Evolutionary conservation across 2,113 vertebrate species (phyloP), one percentile per base, ranked within the genome.

Genomic region (Lophochroa leadbeateri): DNA sequence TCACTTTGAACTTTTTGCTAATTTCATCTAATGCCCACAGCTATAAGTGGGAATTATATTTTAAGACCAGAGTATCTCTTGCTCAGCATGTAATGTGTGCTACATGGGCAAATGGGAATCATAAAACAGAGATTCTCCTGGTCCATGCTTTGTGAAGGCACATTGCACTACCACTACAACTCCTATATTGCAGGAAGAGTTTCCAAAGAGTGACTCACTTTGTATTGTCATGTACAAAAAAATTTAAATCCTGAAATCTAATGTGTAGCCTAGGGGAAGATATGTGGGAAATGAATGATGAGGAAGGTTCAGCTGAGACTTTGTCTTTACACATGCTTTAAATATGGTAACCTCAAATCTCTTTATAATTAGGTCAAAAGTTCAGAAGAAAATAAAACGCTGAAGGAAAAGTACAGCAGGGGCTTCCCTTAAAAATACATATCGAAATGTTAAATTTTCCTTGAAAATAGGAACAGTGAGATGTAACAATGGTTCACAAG

Each of bases 1-100:
- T 86, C 82, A 33, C 77, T 75, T 89, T 96, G 60, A 96, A 82
- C 16, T 94, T 82, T n/a, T 77, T 71, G 50, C 60, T 91, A 75
- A 95, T 91, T 95, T 82, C 27, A 44, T 82, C 67, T 76, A 92
- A 89, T 89, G 44, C 37, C 57, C 44, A 68, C 44, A 72, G 61
- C 55, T 75, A 0, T 33, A 70, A 70, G 37, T 89, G 44, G 46
- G 35, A 88, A 60, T 78, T 70, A 19, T 11, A 35, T 60, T 94
- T 88, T 57, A 91, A 94, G 46, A 83, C 64, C 35, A 57, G 76
- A 69, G 28, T 76, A 50, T 86, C 17, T 52, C 43, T 80, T 58
- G 46, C 58, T 93, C 35, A 90, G 44, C 43, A 35, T 53, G 60
- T 44, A 81, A 13, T 53, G 18, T 79, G 65, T 76, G 61, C 52